These are phyloP conservation scores for Pseudochromis fuscus DNA, from an alignment of 2,797 vertebrate genomes.

Conservation along the genomic window DNA sequence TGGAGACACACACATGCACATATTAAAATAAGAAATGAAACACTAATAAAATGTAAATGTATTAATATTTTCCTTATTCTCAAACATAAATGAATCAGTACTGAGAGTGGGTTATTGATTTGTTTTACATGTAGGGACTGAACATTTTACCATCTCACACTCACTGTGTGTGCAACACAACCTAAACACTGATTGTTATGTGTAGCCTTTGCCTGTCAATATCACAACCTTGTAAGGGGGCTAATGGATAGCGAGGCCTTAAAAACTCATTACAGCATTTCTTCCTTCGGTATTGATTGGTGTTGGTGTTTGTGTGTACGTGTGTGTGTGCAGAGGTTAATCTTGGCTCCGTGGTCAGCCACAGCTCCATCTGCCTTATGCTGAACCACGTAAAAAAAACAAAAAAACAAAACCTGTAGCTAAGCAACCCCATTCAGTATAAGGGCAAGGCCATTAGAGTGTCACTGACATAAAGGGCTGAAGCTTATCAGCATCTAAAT, in stretches of 20 bases:
- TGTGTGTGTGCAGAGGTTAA: slow-evolving; percentile 63
- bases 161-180: slow-evolving; percentile 69
- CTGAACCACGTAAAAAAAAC: slow-evolving; percentile 33
- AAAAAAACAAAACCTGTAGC: slow-evolving; percentile 41
- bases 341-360: slow-evolving; percentile 64
- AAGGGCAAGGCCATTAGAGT: slow-evolving; percentile 28
- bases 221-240: slow-evolving; percentile 75
- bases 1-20: slow-evolving; percentile 63
- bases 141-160: slow-evolving; percentile 73
- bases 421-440: slow-evolving; percentile 60
- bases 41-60: slow-evolving; percentile 5
- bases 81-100: slow-evolving; percentile 56
- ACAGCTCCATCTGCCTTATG: slow-evolving; percentile 48
- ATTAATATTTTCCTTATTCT: slow-evolving; percentile 4
- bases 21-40: background rate
- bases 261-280: slow-evolving; percentile 81
- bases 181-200: slow-evolving; percentile 70
- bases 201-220: slow-evolving; percentile 75
- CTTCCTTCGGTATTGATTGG: slow-evolving; percentile 73
- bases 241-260: slow-evolving; percentile 77
- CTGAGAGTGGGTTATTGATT: slow-evolving; percentile 74
- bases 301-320: slow-evolving; percentile 19
- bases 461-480: slow-evolving; percentile 3
- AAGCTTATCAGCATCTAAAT: slow-evolving; percentile 16
- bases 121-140: slow-evolving; percentile 60